Evolutionary conservation across 2,888 invertebrate species (phyloP), one percentile per base, ranked within the genome.

Genomic region (Synergus laeviventris): DNA sequence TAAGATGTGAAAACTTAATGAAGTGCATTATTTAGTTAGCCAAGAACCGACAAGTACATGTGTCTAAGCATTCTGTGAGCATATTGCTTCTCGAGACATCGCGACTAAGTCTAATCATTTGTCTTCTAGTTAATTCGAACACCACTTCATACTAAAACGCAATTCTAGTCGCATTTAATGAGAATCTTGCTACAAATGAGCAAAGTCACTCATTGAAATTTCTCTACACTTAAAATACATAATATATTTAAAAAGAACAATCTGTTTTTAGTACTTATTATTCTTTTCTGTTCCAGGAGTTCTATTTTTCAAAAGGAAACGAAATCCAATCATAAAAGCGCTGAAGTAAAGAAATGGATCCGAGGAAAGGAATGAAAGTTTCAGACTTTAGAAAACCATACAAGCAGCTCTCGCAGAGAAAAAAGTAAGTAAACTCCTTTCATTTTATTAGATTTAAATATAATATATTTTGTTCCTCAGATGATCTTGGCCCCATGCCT

Each of bases 61-160:
- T 82, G 81, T 83, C 85, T 86, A 85, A 84, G 84, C 86, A 86
- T 86, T 85, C 82, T 74, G 79, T 74, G 80, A 78, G 82, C 84
- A 86, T 86, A 86, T 86, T 86, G 86, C 84, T 84, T 84, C 84
- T 83, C 82, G 79, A 84, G 84, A 82, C 82, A 39, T 39, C 84
- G 81, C 83, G 82, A 80, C 84, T 83, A 85, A 85, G 82, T 83
- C 84, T 85, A 84, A 84, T 84, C 85, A 85, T 85, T 85, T 84
- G 85, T 85, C 84, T 85, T 82, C 84, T 85, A 82, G 83, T 83
- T 82, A 83, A 84, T 80, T 82, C 73, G 81, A 77, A 81, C 81
- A 81, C 79, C 56, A 75, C 82, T 79, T 62, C 79, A 49, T 70
- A 49, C n/a, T 74, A 79, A 81, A 79, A 14, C 80, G 81, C 83